Evolutionary conservation across 2,113 vertebrate genomes (phyloP).

Genomic region (Menura novaehollandiae): DNA sequence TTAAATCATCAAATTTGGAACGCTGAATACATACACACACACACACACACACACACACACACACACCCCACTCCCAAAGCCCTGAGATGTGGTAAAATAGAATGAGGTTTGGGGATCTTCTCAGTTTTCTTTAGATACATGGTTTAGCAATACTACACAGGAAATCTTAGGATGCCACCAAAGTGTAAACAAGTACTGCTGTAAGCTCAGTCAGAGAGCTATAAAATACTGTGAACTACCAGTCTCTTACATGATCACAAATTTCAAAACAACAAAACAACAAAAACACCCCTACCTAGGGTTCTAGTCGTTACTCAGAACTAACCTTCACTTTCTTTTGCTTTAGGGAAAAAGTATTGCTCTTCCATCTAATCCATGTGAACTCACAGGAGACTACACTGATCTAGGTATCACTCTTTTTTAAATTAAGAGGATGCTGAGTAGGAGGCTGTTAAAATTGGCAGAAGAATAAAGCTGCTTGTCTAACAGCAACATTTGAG

Average conservation of each 20-base stretch:
- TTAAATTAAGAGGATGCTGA: conserved; percentile 8
- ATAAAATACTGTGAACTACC: neutral
- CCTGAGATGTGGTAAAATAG: neutral
- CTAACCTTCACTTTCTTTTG: neutral
- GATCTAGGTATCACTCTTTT: neutral
- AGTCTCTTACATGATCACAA: neutral
- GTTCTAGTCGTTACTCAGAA: neutral
- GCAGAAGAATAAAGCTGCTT: conserved; percentile 20
- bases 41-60: neutral
- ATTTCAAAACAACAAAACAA: neutral
- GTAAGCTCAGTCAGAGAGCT: neutral
- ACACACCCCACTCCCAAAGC: neutral
- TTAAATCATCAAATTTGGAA: neutral
- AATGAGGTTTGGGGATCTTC: neutral
- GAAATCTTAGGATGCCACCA: neutral
- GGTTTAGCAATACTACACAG: neutral
- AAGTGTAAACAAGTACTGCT: neutral
- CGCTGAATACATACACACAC: neutral
- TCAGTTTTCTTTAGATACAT: neutral
- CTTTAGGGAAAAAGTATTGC: neutral
- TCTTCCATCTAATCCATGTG: neutral
- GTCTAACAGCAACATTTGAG: neutral
- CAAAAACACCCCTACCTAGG: neutral
- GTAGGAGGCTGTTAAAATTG: neutral
- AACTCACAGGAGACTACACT: neutral